These are phyloP conservation scores for Plectrocnemia conspersa DNA, from an alignment of 1,140 invertebrate genomes.

Conservation along the genomic window DNA sequence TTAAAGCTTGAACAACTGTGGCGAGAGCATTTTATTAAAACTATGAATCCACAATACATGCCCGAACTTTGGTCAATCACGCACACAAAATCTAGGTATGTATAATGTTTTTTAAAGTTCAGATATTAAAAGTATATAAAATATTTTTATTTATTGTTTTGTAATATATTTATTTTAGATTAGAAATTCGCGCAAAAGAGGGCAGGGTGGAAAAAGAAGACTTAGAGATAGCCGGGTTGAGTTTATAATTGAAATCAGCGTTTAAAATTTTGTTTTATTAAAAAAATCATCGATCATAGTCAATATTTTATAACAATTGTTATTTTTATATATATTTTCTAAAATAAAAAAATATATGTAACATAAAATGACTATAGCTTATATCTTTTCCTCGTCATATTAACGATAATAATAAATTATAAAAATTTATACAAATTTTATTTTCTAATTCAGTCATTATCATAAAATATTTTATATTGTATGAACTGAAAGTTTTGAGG, in stretches of 20 bases:
- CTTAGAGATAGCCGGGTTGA: conserved; percentile 42
- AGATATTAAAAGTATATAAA: background rate
- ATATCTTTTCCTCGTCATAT: too few relatives aligned
- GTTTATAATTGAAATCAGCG: background rate
- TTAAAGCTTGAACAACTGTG: conserved; percentile 67
- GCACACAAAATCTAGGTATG: conserved; percentile 59
- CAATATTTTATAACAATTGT: too few relatives aligned
- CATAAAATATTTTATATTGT: too few relatives aligned
- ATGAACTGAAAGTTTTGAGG: background rate
- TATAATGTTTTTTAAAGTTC: background rate
- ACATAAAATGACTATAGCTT: too few relatives aligned
- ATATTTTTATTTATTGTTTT: background rate
- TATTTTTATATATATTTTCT: too few relatives aligned
- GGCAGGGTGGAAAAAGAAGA: conserved; percentile 48
- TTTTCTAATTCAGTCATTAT: too few relatives aligned
- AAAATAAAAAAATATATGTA: too few relatives aligned
- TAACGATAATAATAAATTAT: too few relatives aligned
- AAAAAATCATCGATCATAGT: too few relatives aligned
- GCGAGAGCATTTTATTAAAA: conserved; percentile 70
- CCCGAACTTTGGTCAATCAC: conserved; percentile 72
- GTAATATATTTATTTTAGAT: conserved; percentile 39
- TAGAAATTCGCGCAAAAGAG: conserved; percentile 49
- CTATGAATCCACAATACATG: conserved; percentile 68
- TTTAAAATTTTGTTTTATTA: background rate
- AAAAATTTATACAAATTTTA: too few relatives aligned